Evolutionary conservation across 2,113 vertebrate genomes (phyloP), one percentile per base, ranked within the genome.

Genomic region (Boulengeromyrus knoepffleri): DNA sequence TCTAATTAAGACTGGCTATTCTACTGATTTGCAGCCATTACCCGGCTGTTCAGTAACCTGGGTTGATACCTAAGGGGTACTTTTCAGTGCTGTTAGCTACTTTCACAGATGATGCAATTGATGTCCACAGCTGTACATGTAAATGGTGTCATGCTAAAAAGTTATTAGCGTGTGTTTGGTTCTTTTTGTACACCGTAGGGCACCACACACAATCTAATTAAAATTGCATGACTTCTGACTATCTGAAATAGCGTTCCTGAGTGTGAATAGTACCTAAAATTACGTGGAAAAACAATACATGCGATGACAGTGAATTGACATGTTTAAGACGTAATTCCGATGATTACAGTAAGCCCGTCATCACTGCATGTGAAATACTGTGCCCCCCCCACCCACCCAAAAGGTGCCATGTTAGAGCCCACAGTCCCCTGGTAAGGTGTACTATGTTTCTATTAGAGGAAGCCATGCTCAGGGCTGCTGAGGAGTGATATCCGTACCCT

Each of bases 1-100:
- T 91, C 91, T 92, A 92, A 93, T 93, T 93, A 92, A 91, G 92
- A 90, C 91, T 89, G 91, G 92, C 70, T 89, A 83, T 56, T 89
- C 91, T 70, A 87, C 91, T 92, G 88, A 92, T 92, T 92, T 91
- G 62, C 70, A 91, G 86, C 87, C 88, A 93, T 94, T 92, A 94
- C 90, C 90, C 49, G 89, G 58, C 87, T 74, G 45, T 52, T 91
- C 90, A 46, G 89, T 90, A 90, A 88, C 87, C 89, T 88, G 89
- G 85, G 70, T 91, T 91, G 90, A 91, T 91, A 92, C 92, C 92
- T 92, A 89, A n/a, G 84, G 89, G 91, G 89, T 88, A 86, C 85
- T 47, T 86, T 90, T 42, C 46, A 86, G 92, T 88, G 89, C 89
- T 87, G 56, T 70, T 42, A 89, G 89, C 91, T 89, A 45, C 86